Conservation (phyloP, 2,113 vertebrate genomes). For the Climacteris rufus region DNA sequence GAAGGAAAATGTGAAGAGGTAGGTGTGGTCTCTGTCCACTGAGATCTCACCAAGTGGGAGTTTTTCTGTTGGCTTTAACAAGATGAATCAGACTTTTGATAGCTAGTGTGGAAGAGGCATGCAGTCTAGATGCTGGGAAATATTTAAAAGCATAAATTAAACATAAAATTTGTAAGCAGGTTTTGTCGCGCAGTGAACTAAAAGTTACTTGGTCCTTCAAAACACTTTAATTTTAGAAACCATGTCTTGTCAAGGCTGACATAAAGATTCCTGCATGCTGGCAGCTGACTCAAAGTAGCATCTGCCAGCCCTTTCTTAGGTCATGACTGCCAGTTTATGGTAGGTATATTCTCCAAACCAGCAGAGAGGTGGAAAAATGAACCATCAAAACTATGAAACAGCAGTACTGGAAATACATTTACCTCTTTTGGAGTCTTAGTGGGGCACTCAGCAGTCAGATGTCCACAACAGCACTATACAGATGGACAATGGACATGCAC, state of each 20-base stretch:
- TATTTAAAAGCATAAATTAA: background rate
- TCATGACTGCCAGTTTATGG: background rate
- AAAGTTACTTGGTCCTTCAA: background rate
- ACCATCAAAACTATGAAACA: background rate
- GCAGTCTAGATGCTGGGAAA: background rate
- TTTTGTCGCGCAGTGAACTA: background rate
- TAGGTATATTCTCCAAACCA: background rate
- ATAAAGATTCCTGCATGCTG: background rate
- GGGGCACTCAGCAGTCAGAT: background rate
- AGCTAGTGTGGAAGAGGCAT: background rate
- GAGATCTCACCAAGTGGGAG: background rate
- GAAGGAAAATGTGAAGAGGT: background rate
- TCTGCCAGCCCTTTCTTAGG: background rate
- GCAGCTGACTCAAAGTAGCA: background rate
- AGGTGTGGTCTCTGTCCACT: background rate
- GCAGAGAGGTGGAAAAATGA: background rate
- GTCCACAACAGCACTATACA: background rate
- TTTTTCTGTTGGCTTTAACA: background rate
- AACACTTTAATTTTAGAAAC: background rate
- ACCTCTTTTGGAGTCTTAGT: background rate
- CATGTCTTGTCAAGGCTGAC: background rate
- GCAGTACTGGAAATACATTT: background rate
- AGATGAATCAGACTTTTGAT: background rate
- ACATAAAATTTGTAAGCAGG: background rate
- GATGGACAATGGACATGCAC: background rate